Conservation (phyloP, 2,888 invertebrate genomes). For the Pomacea canaliculata region DNA sequence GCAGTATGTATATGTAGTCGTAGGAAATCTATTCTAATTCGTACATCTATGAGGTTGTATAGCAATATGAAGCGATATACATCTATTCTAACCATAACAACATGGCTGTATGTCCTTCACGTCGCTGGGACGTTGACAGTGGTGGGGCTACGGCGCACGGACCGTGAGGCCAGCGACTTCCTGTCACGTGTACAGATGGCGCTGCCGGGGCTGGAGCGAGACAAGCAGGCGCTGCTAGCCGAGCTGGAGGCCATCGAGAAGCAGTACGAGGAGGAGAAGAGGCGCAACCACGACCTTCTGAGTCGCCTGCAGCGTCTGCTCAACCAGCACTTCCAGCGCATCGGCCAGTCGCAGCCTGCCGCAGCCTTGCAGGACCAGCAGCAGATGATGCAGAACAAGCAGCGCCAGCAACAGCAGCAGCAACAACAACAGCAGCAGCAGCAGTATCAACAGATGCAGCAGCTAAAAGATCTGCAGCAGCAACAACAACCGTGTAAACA, state of each 20-base stretch:
- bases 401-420: not conserved
- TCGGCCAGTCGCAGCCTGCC: constrained; percentile 4
- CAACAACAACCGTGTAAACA: not conserved
- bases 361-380: not conserved
- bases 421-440: not conserved
- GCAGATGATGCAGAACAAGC: not conserved
- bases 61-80: too few relatives aligned
- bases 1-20: too few relatives aligned
- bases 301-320: constrained; percentile 24
- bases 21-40: too few relatives aligned
- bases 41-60: too few relatives aligned
- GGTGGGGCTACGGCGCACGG: not conserved
- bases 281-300: constrained; percentile 34
- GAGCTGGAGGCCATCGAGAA: constrained; percentile 33
- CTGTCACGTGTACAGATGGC: constrained; percentile 32
- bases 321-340: constrained; percentile 19
- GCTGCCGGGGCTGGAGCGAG: constrained; percentile 28
- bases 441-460: not conserved
- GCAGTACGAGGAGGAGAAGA: constrained; percentile 34
- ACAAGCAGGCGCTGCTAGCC: constrained; percentile 30
- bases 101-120: too few relatives aligned
- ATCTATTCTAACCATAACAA: too few relatives aligned
- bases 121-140: not conserved
- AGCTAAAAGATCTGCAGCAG: not conserved
- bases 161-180: constrained; percentile 20